Conservation (phyloP, 2,113 vertebrate species). For the Sminthopsis crassicaudata region DNA sequence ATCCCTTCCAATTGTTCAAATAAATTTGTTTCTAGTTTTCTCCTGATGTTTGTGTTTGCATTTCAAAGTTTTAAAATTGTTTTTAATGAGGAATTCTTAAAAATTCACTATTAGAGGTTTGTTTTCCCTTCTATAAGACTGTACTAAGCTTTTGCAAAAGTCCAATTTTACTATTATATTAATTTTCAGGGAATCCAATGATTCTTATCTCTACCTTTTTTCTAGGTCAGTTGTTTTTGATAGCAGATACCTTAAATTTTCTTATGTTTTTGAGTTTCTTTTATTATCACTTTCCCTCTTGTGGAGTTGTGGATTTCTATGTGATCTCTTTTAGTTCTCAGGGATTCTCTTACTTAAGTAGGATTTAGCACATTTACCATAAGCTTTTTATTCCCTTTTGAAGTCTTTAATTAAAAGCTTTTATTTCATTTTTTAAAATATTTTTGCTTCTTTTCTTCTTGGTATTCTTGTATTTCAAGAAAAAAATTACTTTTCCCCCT, state of each 20-base stretch:
- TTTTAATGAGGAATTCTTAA: neutral
- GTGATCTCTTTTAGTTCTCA: too few relatives aligned
- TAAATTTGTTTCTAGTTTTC: neutral
- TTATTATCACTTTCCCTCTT: neutral
- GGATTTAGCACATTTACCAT: too few relatives aligned
- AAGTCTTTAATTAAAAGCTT: too few relatives aligned
- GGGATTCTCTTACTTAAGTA: too few relatives aligned
- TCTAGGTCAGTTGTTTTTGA: neutral
- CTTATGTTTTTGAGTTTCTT: neutral
- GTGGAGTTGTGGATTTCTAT: neutral
- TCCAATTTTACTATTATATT: neutral
- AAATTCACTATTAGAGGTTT: neutral
- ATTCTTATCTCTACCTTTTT: neutral
- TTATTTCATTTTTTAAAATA: too few relatives aligned
- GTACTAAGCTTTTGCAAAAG: neutral
- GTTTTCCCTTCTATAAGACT: neutral
- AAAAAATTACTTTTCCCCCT: too few relatives aligned
- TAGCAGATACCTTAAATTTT: neutral
- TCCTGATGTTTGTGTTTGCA: neutral
- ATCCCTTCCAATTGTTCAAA: too few relatives aligned
- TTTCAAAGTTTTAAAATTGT: neutral
- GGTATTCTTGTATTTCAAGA: too few relatives aligned
- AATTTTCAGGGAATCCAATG: neutral
- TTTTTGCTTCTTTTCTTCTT: too few relatives aligned
- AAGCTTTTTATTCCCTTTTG: too few relatives aligned